These are phyloP conservation scores for Hypotaenidia okinawae DNA, from an alignment of 2,797 vertebrate genomes.

Conservation along the genomic window DNA sequence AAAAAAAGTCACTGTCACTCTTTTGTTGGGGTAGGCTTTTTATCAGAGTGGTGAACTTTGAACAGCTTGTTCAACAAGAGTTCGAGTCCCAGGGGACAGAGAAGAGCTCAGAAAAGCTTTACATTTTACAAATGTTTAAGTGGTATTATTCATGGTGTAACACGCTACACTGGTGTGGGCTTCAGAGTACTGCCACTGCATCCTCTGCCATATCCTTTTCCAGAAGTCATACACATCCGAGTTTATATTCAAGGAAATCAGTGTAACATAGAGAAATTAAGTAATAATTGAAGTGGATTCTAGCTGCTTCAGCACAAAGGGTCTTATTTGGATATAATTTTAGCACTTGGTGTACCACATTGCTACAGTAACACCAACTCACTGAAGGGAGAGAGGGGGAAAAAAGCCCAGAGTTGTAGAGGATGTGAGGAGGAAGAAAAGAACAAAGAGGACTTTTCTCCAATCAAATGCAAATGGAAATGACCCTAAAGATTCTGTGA, in stretches of 20 bases:
- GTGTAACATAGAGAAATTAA: slow-evolving; percentile 69
- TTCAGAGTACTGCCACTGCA: slow-evolving; percentile 7
- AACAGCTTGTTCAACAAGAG: slow-evolving; percentile 44
- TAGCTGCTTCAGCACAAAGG: slow-evolving; percentile 68
- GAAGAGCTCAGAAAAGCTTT: slow-evolving; percentile 20
- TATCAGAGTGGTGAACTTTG: slow-evolving; percentile 29
- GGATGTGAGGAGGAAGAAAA: slow-evolving; percentile 41
- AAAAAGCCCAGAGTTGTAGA: slow-evolving; percentile 48
- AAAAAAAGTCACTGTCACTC: neutral
- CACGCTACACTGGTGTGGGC: neutral
- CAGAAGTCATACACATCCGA: slow-evolving; percentile 27
- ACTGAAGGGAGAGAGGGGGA: neutral
- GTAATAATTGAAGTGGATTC: slow-evolving; percentile 70
- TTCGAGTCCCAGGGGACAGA: slow-evolving; percentile 18
- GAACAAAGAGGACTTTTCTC: slow-evolving; percentile 75
- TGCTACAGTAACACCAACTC: slow-evolving; percentile 70
- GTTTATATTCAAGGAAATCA: slow-evolving; percentile 63
- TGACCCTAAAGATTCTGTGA: slow-evolving; percentile 76
- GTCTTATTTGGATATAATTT: slow-evolving; percentile 71
- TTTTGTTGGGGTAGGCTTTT: slow-evolving; percentile 28
- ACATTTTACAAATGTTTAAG: slow-evolving; percentile 43
- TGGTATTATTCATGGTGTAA: slow-evolving; percentile 20
- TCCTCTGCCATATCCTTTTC: slow-evolving; percentile 59
- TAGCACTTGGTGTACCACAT: slow-evolving; percentile 58
- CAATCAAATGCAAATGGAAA: slow-evolving; percentile 79